Percentiles rank a stretch among this genome's conserved stretches.
phyloP scores from a whole-genome alignment of 1,140 invertebrate genomes.

The Centruroides vittatus region DNA sequence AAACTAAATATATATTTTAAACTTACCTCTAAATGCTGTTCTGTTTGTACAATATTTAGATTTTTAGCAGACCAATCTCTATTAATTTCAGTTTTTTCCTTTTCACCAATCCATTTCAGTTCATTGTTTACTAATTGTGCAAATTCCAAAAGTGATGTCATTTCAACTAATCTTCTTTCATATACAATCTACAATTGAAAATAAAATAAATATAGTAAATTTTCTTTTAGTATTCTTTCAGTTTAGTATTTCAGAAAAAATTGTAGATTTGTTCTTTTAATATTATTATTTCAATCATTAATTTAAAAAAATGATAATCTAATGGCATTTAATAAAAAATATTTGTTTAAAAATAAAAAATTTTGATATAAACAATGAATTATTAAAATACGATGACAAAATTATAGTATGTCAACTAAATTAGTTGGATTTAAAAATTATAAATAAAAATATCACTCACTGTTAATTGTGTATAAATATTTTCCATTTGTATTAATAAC shows the following conservation, averaged over 20 bases:
- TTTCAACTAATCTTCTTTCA: constrained; percentile 69
- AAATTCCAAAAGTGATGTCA: constrained; percentile 86
- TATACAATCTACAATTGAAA: constrained; percentile 37
- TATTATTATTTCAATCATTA: too few relatives aligned
- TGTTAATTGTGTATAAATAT: constrained; percentile 72
- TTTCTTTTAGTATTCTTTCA: too few relatives aligned
- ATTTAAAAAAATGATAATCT: too few relatives aligned
- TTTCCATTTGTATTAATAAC: constrained; percentile 73
- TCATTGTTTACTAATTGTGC: constrained; percentile 85
- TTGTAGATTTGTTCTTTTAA: too few relatives aligned
- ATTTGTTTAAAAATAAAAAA: too few relatives aligned
- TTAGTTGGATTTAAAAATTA: too few relatives aligned
- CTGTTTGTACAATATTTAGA: constrained; percentile 74
- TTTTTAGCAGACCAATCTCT: constrained; percentile 93
- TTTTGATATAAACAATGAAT: too few relatives aligned
- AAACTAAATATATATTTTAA: not conserved
- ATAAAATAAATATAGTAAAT: not conserved
- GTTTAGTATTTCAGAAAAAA: too few relatives aligned
- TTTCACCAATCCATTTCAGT: constrained; percentile 89
- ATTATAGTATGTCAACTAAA: too few relatives aligned
- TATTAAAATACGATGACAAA: too few relatives aligned
- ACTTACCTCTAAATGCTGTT: constrained; percentile 60
- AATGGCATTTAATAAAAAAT: too few relatives aligned
- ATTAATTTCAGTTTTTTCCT: constrained; percentile 83
- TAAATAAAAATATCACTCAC: constrained; percentile 20